Percentiles rank a stretch among this genome's conserved stretches.
phyloP scores from a whole-genome alignment of 2,797 vertebrate genomes.

The Leucoraja ocellata region DNA sequence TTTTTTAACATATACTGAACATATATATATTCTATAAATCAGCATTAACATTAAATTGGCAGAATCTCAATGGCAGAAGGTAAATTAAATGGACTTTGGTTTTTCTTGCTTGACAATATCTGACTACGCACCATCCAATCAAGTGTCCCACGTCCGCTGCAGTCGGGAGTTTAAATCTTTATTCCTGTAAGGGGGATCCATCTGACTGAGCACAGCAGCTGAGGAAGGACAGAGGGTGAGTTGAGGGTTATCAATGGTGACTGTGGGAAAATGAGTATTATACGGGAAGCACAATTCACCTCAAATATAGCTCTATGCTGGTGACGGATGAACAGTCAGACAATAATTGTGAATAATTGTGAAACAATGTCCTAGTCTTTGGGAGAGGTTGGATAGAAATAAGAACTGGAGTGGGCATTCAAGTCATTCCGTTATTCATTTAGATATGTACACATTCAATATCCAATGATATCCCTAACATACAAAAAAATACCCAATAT shows the following conservation, averaged over 20 bases:
- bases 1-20: neutral
- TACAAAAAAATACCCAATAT: neutral
- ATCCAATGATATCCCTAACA: no score
- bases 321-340: neutral
- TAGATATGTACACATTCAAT: neutral
- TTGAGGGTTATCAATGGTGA: neutral
- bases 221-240: neutral
- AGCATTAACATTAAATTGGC: neutral
- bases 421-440: neutral
- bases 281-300: neutral
- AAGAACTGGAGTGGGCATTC: neutral
- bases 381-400: neutral
- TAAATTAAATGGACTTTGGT: neutral
- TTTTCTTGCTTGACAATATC: neutral
- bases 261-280: no score
- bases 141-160: neutral
- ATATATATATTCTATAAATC: neutral
- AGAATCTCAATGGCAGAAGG: neutral
- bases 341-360: neutral
- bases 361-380: neutral
- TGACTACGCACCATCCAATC: neutral
- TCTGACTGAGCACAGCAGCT: neutral
- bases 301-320: neutral
- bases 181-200: neutral
- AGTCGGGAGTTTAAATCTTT: neutral